Percentiles rank a stretch among this genome's conserved stretches.
Evolutionary conservation across 2,888 invertebrate species (phyloP).

Genomic region (Sinopyrophorus schimmeli): DNA sequence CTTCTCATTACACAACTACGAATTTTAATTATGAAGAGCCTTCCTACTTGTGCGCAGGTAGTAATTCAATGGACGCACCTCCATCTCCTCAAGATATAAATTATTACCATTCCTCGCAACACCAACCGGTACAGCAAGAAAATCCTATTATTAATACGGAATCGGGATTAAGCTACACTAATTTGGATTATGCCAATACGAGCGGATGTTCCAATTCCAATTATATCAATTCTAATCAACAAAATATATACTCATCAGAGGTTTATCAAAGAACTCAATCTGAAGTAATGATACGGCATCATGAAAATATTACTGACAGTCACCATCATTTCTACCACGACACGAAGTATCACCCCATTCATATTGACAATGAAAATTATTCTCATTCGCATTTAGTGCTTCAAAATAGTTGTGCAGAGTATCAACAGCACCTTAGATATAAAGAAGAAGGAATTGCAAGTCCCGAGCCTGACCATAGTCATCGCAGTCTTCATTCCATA

Average conservation of each 20-base stretch:
- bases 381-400: conserved; percentile 53
- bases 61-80: conserved; percentile 51
- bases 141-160: conserved; percentile 77
- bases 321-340: conserved; percentile 59
- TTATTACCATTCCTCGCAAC: conserved; percentile 54
- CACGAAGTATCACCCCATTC: conserved; percentile 56
- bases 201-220: conserved; percentile 47
- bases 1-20: conserved; percentile 50
- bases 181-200: conserved; percentile 74
- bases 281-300: conserved; percentile 55
- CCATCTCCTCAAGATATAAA: conserved; percentile 54
- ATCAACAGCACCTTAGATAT: conserved; percentile 62
- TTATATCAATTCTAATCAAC: conserved; percentile 44
- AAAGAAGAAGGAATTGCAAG: conserved; percentile 60
- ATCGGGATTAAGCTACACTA: conserved; percentile 87
- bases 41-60: conserved; percentile 45
- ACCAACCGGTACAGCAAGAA: conserved; percentile 53
- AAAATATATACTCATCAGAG: conserved; percentile 45
- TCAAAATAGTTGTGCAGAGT: conserved; percentile 60
- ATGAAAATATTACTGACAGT: conserved; percentile 61
- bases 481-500: conserved; percentile 51
- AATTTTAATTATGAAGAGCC: conserved; percentile 52
- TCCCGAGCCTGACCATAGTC: conserved; percentile 38
- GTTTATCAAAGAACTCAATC: conserved; percentile 43
- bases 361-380: conserved; percentile 46